phyloP scores from a whole-genome alignment of 2,113 vertebrate species.

The Synodontis membranacea region DNA sequence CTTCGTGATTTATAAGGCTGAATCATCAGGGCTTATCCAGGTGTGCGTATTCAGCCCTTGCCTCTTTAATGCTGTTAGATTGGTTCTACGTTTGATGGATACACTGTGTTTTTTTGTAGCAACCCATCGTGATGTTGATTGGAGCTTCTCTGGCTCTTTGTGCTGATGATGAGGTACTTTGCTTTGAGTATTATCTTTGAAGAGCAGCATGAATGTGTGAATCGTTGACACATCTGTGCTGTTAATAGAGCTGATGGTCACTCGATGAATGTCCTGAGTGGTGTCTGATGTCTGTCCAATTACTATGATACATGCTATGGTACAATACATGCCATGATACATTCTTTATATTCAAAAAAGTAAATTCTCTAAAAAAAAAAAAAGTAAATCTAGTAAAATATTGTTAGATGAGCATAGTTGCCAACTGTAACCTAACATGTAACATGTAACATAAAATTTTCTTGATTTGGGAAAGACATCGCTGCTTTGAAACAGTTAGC shows the following conservation, averaged over 20 bases:
- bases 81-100: conserved; percentile 31
- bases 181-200: conserved; percentile 6
- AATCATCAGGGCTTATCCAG: conserved; percentile 41
- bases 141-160: neutral
- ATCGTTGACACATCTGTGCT: neutral
- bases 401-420: neutral
- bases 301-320: neutral
- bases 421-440: neutral
- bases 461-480: neutral
- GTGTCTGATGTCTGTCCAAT: neutral
- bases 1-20: conserved; percentile 49
- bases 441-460: neutral
- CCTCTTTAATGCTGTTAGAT: conserved; percentile 37
- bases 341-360: too few relatives aligned
- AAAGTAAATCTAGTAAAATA: neutral
- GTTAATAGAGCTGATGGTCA: neutral
- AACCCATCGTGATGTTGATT: neutral
- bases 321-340: neutral
- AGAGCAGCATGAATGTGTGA: neutral
- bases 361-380: too few relatives aligned
- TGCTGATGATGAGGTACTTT: conserved; percentile 27
- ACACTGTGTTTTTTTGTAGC: conserved; percentile 10
- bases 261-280: neutral
- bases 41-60: conserved; percentile 37
- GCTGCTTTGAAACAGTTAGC: neutral